These are phyloP conservation scores for Leptinotarsa peninsularis DNA, from an alignment of 2,888 invertebrate species.

Conservation along the genomic window DNA sequence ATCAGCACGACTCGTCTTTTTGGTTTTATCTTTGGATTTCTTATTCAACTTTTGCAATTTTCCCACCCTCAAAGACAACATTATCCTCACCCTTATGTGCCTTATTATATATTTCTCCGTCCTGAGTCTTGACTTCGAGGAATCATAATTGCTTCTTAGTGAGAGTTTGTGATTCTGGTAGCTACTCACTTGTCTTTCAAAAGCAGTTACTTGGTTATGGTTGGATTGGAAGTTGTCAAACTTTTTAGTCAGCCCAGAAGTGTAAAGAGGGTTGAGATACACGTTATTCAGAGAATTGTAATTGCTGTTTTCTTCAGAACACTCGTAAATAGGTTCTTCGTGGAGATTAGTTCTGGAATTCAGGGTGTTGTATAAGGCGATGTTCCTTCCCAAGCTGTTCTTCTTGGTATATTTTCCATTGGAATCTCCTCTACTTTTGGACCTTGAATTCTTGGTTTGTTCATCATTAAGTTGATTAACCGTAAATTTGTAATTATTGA, in stretches of 20 bases:
- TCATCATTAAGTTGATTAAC: conserved; percentile 54
- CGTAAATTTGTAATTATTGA: conserved; percentile 54
- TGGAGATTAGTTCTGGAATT: conserved; percentile 62
- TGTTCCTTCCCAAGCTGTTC: conserved; percentile 53
- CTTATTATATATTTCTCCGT: conserved; percentile 74
- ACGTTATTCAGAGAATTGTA: conserved; percentile 53
- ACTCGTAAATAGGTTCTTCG: conserved; percentile 64
- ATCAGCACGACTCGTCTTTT: conserved; percentile 33
- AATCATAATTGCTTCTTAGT: conserved; percentile 25
- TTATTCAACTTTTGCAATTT: conserved; percentile 65
- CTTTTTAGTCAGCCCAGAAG: conserved; percentile 31
- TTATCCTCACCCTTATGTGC: conserved; percentile 75
- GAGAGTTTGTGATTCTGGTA: conserved; percentile 8
- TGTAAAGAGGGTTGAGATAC: conserved; percentile 64
- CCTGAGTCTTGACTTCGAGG: conserved; percentile 55
- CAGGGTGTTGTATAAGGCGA: conserved; percentile 58
- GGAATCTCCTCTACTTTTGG: conserved; percentile 24
- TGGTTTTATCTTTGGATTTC: conserved; percentile 26
- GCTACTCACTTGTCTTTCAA: conserved; percentile 19
- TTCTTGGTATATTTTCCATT: conserved; percentile 35
- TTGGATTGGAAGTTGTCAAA: conserved; percentile 52
- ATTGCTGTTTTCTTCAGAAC: conserved; percentile 62
- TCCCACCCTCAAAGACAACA: conserved; percentile 75
- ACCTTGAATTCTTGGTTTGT: conserved; percentile 22
- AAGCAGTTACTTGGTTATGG: conserved; percentile 33